A percentile compares a stretch with the other conserved stretches of the same genome.
phyloP scores from a whole-genome alignment of 2,797 vertebrate genomes.

The Phoeniculus purpureus region DNA sequence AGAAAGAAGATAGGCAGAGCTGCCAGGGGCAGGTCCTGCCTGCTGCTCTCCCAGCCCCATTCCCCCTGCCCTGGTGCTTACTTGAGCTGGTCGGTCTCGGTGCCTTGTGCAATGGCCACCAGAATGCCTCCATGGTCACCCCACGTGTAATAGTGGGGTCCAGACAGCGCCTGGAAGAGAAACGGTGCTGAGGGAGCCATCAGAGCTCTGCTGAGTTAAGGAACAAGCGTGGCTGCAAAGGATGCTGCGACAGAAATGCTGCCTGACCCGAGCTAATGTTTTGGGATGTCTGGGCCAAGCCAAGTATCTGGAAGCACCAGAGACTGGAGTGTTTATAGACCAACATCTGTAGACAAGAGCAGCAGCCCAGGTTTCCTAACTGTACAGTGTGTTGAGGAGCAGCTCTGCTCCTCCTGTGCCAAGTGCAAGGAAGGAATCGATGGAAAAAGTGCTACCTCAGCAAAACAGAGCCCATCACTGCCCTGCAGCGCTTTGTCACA shows the following conservation, averaged over 20 bases:
- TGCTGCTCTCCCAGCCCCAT: rapidly evolving
- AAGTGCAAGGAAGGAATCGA: not conserved
- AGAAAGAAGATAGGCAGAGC: not conserved
- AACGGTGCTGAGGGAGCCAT: not conserved
- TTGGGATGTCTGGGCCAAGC: not conserved
- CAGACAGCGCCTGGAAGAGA: slow-evolving; percentile 87
- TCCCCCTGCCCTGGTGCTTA: slow-evolving; percentile 71
- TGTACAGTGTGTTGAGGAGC: not conserved
- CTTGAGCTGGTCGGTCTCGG: slow-evolving; percentile 89
- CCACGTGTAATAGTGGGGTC: slow-evolving; percentile 97
- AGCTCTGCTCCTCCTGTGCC: not conserved
- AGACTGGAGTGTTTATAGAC: not conserved
- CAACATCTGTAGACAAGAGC: not conserved
- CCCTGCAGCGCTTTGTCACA: not conserved
- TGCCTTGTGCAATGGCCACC: slow-evolving; percentile 91
- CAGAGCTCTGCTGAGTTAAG: not conserved
- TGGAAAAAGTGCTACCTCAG: not conserved
- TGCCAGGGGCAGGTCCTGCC: not conserved
- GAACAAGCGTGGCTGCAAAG: not conserved
- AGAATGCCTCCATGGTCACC: slow-evolving; percentile 96
- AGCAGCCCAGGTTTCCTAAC: not conserved
- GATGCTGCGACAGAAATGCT: not conserved
- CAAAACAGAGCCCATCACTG: not conserved
- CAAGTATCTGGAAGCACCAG: not conserved
- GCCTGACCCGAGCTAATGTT: not conserved